Base-by-base conservation (phyloP, 2,113 vertebrate genomes). In the Amblyornis subalaris region DNA sequence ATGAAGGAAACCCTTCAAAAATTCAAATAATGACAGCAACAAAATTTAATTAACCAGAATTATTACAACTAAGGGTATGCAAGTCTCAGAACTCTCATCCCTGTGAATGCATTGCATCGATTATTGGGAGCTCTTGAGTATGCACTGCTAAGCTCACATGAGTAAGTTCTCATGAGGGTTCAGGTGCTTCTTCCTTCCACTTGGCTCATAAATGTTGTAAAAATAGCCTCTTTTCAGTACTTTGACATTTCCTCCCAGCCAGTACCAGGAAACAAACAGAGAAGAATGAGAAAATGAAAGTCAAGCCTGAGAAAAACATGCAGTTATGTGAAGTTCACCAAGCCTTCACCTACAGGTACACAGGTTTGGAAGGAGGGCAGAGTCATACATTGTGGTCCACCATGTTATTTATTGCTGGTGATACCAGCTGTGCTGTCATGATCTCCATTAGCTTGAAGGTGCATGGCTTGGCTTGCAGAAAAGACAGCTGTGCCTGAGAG, bases 231-330 rank as follows among this genome's bases (percentile, higher is more conserved):
- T 85, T 93, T 89, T 62, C 77, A 90, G 62, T 38, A 80, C 93
- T 90, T 77, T 71, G 57, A 76, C 29, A 31, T 75, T 89, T 94
- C 57, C 85, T 94, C 73, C 35, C 55, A 89, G 62, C 6, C 66
- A 94, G 55, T 69, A 96, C 19, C 24, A 88, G 64, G 42, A 93
- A 94, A 91, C 6, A 93, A 94, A 91, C 6, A 81, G 60, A 89
- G 14, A 78, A 33, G 35, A 91, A 36, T 9, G 21, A 67, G 47
- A 73, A 88, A 76, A 94, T 8, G 20, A 79, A 85, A 93, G 78
- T 47, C n/a, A 85, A 78, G 26, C 28, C 28, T 62, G 38, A 81
- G 28, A 38, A 92, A 76, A 79, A 53, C 35, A 61, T 3, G n/a
- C 2, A 26, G 51, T 42, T 71, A 53, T 0, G 2, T 53, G 36